Evolutionary conservation across 2,113 vertebrate species (phyloP), one percentile per base, ranked within the genome.

Genomic region (Mandrillus leucophaeus): DNA sequence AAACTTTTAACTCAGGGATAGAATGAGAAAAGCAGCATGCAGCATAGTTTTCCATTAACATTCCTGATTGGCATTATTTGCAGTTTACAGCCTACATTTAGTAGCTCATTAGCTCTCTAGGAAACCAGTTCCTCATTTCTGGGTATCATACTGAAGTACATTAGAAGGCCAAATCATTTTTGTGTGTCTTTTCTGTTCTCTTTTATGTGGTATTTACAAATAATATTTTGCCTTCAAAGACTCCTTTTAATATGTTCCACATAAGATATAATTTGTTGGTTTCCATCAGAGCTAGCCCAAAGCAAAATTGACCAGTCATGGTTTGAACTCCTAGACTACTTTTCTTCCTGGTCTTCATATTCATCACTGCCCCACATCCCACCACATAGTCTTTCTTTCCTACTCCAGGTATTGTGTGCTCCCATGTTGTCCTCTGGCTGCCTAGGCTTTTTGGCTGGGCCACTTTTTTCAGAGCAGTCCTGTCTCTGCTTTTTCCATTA

Each of bases 1-100:
- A 75, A 48, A 92, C 66, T 16, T 48, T 80, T 68, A 78, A 68
- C 38, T 85, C 27, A 88, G 6, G 16, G 12, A 85, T 72, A 8
- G 25, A 92, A 75, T 48, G 30, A 73, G 72, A 91, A 89, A 90
- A 50, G 0, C 10, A 90, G 25, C 32, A 73, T 70, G 43, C 55
- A 91, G 66, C 35, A n/a, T 50, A n/a, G 13, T 72, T 98, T 86
- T 23, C 40, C 18, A 82, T 95, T 96, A 94, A 78, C 68, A 93
- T 72, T 95, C 20, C 48, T 93, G 83, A 97, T 86, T 95, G 82
- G 61, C 45, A 89, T 95, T 48, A 92, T 88, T 97, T 96, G 35
- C 48, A 92, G 72, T 89, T 97, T 93, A 82, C 12, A 83, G 11
- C 55, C 52, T 82, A 20, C 32, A 80, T 91, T 95, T 91, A 92